Evolutionary conservation across 2,797 vertebrate species (phyloP).

Genomic region (Myotis vivesi): DNA sequence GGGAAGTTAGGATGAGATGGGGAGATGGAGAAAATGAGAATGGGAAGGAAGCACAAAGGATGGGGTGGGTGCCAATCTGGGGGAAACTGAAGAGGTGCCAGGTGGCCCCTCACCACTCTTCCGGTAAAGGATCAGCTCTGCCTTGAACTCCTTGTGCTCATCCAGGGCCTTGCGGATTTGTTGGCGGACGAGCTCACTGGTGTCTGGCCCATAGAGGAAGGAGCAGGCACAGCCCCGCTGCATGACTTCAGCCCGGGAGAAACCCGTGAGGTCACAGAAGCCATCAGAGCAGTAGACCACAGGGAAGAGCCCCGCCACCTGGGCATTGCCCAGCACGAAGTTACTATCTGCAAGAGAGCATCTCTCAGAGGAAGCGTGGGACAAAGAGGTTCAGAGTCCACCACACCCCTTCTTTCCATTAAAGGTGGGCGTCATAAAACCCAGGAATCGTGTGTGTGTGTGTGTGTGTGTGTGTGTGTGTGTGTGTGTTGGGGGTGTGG

Average conservation of each 20-base stretch:
- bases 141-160: constrained; percentile 82
- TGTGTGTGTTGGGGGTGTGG: not conserved
- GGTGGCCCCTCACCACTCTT: constrained; percentile 80
- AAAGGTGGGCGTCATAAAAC: not conserved
- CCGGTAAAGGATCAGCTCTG: constrained; percentile 82
- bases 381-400: not conserved
- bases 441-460: not conserved
- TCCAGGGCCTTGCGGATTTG: constrained; percentile 82
- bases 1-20: not conserved
- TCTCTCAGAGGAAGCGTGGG: constrained; percentile 33
- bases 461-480: not conserved
- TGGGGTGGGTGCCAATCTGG: not conserved
- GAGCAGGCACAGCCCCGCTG: constrained; percentile 83
- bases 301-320: constrained; percentile 82
- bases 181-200: constrained; percentile 80
- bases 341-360: constrained; percentile 83
- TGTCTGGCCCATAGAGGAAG: constrained; percentile 84
- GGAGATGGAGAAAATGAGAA: not conserved
- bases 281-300: constrained; percentile 86
- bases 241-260: constrained; percentile 85
- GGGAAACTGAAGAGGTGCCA: not conserved
- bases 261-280: constrained; percentile 86
- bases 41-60: not conserved
- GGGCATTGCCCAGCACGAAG: constrained; percentile 84
- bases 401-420: not conserved